Evolutionary conservation across 2,113 vertebrate species (phyloP).

Genomic region (Phylloscopus trochiloides): DNA sequence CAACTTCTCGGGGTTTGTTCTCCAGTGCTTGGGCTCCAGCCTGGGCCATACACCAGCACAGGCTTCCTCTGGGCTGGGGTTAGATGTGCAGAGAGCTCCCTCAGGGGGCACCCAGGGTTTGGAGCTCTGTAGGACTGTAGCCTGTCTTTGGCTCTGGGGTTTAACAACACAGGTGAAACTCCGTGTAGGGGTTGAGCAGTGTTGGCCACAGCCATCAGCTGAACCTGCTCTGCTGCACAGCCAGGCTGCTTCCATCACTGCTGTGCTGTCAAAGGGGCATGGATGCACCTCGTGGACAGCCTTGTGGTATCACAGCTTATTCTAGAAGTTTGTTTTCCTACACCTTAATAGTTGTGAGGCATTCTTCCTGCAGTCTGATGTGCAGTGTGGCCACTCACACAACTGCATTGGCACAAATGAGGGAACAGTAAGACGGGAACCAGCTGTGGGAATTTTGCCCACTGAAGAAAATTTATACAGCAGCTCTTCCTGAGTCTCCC

Average conservation of each 20-base stretch:
- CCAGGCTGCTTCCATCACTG: neutral
- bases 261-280: too few species aligned
- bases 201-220: neutral
- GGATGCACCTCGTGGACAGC: neutral
- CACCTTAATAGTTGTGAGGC: neutral
- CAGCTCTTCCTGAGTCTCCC: neutral
- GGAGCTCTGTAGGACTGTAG: neutral
- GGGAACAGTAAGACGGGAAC: neutral
- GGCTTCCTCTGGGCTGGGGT: neutral
- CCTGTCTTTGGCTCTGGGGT: neutral
- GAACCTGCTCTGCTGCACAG: rapidly evolving
- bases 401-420: neutral
- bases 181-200: neutral
- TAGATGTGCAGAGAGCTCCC: rapidly evolving
- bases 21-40: neutral
- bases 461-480: neutral
- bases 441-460: neutral
- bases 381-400: neutral
- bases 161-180: neutral
- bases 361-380: neutral
- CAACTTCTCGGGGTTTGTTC: neutral
- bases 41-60: rapidly evolving
- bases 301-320: neutral
- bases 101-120: neutral
- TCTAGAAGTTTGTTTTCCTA: neutral